A percentile compares a stretch with the other conserved stretches of the same genome.
These are phyloP conservation scores for Apoda limacodes DNA, from an alignment of 2,888 invertebrate species.

Conservation along the genomic window DNA sequence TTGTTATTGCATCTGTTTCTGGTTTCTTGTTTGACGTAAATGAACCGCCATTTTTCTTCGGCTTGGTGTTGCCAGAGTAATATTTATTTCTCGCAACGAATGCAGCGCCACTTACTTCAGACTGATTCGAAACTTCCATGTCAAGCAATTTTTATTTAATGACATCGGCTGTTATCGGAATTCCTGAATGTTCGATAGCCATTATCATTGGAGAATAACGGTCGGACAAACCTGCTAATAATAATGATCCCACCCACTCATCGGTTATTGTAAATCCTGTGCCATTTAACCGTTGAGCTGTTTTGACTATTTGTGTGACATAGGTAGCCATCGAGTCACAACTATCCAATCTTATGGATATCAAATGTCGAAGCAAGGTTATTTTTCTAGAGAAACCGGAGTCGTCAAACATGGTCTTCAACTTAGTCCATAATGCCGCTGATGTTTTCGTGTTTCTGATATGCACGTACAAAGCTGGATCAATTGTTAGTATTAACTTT, in stretches of 20 bases:
- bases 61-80: conserved; percentile 3
- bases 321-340: conserved; percentile 20
- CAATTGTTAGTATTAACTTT: no score
- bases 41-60: no score
- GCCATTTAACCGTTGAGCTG: conserved; percentile 17
- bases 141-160: conserved; percentile 19
- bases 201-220: conserved; percentile 18
- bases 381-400: conserved; percentile 20
- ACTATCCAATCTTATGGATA: conserved; percentile 19
- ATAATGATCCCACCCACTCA: conserved; percentile 17
- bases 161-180: conserved; percentile 14
- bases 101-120: no score
- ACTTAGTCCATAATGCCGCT: conserved; percentile 13
- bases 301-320: conserved; percentile 20
- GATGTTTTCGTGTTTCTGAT: conserved; percentile 13
- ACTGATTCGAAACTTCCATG: no score
- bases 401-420: conserved; percentile 19
- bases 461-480: no score
- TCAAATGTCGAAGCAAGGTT: conserved; percentile 17
- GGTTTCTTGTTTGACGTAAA: conserved; percentile 3
- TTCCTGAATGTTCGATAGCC: conserved; percentile 19
- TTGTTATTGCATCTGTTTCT: background rate
- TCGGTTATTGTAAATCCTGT: conserved; percentile 21
- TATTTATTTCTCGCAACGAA: conserved; percentile 5
- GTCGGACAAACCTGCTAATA: conserved; percentile 18